Evolutionary conservation across 2,113 vertebrate genomes (phyloP), one percentile per base, ranked within the genome.

Genomic region (Eulemur rufifrons): DNA sequence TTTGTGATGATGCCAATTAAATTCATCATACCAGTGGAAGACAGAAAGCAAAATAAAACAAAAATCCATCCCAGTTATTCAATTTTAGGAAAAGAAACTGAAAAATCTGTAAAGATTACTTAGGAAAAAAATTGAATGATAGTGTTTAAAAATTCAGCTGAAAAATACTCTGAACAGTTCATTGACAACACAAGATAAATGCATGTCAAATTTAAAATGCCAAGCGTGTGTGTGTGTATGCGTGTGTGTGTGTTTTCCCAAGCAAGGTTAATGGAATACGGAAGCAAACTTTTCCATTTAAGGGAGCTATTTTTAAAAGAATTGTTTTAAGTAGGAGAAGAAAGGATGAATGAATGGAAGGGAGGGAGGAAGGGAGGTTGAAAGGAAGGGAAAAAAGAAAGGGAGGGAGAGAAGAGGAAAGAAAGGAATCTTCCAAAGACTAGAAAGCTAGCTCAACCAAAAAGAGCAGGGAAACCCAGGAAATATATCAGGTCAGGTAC

Each of bases 81-180:
- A 94, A 68, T 86, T 90, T 89, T 84, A 76, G 63, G 54, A 69
- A 77, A 63, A 91, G 14, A 91, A 93, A 6, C 14, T 45, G 52
- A 92, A 95, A 95, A 92, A 89, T 90, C 56, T 71, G 42, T 89
- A 85, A 81, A 89, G 50, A 96, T 86, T 74, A 83, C 56, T 95
- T 89, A 90, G 45, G 10, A 10, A 7, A 47, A 34, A 95, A 93
- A 95, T 32, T 91, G 39, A 97, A 93, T 34, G 2, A 83, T 13
- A 93, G 25, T 11, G 87, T 92, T 93, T 95, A 94, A 97, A 97
- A 94, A 66, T 92, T 74, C 82, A 92, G 9, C 37, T 85, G 9
- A 82, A 94, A 95, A 94, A 25, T 12, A 77, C 73, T 92, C 11
- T 10, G 86, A 96, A 96, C 6, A 86, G 7, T 85, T 92, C 61